phyloP scores from a whole-genome alignment of 2,113 vertebrate species.

The Lutjanus erythropterus region DNA sequence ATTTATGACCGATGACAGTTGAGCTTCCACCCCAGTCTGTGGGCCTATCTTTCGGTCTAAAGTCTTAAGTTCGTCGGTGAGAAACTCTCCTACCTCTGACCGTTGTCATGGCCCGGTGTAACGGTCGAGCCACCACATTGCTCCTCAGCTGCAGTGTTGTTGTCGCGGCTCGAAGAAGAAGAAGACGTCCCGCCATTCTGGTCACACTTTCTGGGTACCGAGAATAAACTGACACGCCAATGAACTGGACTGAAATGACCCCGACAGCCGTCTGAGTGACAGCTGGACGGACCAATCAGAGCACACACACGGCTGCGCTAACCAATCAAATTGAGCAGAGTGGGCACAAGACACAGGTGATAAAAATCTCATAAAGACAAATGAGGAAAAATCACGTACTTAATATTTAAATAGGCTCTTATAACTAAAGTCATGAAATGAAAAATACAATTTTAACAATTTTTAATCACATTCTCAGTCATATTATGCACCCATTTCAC shows the following conservation, averaged over 20 bases:
- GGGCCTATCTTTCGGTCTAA: rapidly evolving
- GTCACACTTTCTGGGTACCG: not conserved
- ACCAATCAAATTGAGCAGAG: conserved; percentile 33
- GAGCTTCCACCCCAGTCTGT: too few relatives aligned
- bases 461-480: too few relatives aligned
- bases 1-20: not conserved
- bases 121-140: not conserved
- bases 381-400: not conserved
- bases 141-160: conserved; percentile 42
- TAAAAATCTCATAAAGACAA: not conserved
- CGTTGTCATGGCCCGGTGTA: conserved; percentile 59
- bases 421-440: not conserved
- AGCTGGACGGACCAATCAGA: conserved; percentile 57
- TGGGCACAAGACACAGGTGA: not conserved
- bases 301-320: not conserved
- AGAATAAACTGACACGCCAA: conserved; percentile 10
- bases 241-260: conserved; percentile 47
- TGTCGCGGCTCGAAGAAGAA: conserved; percentile 71
- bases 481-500: too few relatives aligned
- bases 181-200: conserved; percentile 75
- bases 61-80: not conserved
- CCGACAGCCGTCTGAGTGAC: conserved; percentile 29
- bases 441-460: not conserved
- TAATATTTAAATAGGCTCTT: not conserved
- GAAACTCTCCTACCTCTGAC: conserved; percentile 49